Conservation (phyloP, 2,113 vertebrate species). For the Lycaon pictus region DNA sequence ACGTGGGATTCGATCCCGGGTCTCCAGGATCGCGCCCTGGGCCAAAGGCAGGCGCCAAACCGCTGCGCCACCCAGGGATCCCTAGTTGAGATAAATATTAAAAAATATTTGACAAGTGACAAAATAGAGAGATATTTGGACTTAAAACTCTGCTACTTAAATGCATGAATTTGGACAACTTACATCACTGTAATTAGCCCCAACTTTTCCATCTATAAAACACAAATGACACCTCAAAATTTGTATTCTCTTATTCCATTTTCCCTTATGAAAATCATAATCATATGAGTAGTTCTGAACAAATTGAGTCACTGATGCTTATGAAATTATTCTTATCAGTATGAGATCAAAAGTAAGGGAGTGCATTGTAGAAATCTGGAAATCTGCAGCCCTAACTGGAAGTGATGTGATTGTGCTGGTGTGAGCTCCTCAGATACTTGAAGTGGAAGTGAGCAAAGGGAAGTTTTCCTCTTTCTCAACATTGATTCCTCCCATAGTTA, state of each 20-base stretch:
- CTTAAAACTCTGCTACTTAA: background rate
- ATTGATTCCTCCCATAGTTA: background rate
- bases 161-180: background rate
- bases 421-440: background rate
- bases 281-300: background rate
- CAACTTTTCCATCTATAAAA: background rate
- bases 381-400: background rate
- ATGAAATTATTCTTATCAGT: background rate
- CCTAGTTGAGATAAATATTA: background rate
- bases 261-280: background rate
- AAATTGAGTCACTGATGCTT: background rate
- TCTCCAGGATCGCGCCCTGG: no score
- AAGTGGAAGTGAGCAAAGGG: background rate
- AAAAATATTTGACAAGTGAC: background rate
- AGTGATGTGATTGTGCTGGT: accelerated
- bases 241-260: background rate
- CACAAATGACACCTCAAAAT: background rate
- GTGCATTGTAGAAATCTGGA: background rate
- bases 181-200: background rate
- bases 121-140: background rate
- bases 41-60: no score
- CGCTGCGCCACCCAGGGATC: no score
- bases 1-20: no score
- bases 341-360: background rate
- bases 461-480: background rate